Base-by-base conservation (phyloP, 2,797 vertebrate species). In the Syngnathus acus region DNA sequence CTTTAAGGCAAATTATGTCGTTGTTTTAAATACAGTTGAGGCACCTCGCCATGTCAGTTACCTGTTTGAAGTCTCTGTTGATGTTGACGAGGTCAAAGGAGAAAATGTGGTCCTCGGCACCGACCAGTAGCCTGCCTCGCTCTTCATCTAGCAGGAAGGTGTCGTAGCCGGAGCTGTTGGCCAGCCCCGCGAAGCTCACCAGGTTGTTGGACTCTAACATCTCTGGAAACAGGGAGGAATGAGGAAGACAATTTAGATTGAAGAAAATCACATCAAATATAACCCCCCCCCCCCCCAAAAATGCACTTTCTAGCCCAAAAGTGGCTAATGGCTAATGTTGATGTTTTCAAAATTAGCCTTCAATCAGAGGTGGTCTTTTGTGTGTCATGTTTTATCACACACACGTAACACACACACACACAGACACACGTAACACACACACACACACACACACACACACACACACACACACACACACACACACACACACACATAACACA, bases 11-110 rank as follows among this genome's bases (percentile, higher is more conserved):
- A 32, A 32, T 32, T 32, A 26, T 26, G 0, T 32, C 0, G 32
- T 32, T 4, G 4, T 32, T 32, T 32, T 32, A 32, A 32, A 32
- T 32, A 32, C 32, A 9, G 10, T 43, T 43, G 42, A 43, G 42
- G 40, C 40, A 42, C 40, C 40, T 42, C 32, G 32, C 32, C 32
- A 32, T 32, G 13, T 55, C 13, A 2, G 23, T 5, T 89, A 99
- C 96, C 96, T 94, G 95, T 89, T 93, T 93, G 85, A 92, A 88
- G 72, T 98, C 96, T 89, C 95, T 95, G 92, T 91, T 92, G 76
- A 99, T 96, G 84, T 97, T 95, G 84, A 95, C 94, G 69, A 99
- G 90, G 89, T 94, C 97, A 82, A 99, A 97, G 65, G 97, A 97
- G 91, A 99, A 96, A 89, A 99, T 88, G 80, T 98, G 93, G 87